These are phyloP conservation scores for Catharus ustulatus DNA, from an alignment of 2,797 vertebrate genomes.

Conservation along the genomic window DNA sequence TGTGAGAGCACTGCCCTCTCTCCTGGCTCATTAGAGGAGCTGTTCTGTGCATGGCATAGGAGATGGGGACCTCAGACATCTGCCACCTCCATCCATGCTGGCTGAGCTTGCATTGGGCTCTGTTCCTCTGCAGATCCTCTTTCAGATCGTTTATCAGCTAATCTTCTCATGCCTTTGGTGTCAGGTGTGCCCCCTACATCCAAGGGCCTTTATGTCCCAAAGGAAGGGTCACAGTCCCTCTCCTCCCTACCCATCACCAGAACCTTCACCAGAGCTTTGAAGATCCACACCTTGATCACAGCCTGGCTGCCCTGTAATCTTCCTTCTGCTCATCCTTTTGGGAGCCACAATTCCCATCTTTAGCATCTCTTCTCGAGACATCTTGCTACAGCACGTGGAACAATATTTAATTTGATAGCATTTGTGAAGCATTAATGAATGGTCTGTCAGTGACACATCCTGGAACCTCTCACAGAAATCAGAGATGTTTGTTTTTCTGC, in stretches of 20 bases:
- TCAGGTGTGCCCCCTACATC: background rate
- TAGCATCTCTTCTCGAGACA: background rate
- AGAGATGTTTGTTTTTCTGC: slow-evolving; percentile 5
- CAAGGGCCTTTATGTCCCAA: background rate
- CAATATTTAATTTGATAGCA: background rate
- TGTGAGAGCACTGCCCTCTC: background rate
- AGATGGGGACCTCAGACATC: background rate
- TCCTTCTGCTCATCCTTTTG: background rate
- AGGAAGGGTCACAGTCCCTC: background rate
- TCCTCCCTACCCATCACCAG: background rate
- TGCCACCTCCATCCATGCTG: background rate
- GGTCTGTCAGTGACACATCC: background rate
- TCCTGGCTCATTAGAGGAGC: background rate
- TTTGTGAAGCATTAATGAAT: background rate
- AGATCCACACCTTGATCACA: background rate
- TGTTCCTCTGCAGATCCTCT: background rate
- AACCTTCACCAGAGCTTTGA: background rate
- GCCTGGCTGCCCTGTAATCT: background rate
- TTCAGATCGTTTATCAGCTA: background rate
- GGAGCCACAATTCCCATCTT: background rate
- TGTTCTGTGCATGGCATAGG: accelerated
- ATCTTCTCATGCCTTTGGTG: background rate
- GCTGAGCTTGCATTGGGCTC: background rate
- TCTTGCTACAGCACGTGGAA: background rate
- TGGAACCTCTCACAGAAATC: background rate